Percentiles rank a stretch among this genome's conserved stretches.
Evolutionary conservation across 2,888 invertebrate genomes (phyloP).

Genomic region (Archaeoteleia sp.): DNA sequence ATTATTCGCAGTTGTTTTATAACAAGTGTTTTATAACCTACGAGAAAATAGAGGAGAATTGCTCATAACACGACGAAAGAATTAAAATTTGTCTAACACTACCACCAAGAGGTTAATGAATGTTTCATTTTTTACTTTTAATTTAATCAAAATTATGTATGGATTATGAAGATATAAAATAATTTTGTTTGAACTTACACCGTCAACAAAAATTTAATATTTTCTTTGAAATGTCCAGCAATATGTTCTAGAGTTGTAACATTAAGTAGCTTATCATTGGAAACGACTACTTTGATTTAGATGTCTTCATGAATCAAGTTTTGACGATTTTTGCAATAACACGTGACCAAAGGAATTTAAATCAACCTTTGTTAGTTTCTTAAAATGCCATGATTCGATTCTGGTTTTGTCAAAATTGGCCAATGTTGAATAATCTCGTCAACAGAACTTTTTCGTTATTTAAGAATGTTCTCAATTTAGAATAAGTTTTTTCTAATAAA

Average conservation of each 20-base stretch:
- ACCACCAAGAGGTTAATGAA: no score
- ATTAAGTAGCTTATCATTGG: not conserved
- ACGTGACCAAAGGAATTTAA: slow-evolving; percentile 1
- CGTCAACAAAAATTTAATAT: not conserved
- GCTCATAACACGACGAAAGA: no score
- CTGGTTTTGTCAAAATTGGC: slow-evolving; percentile 7
- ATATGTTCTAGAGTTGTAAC: not conserved
- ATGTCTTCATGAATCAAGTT: slow-evolving; percentile 3
- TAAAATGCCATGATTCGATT: slow-evolving; percentile 8
- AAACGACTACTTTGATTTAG: not conserved
- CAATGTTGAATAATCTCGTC: not conserved
- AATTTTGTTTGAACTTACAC: not conserved
- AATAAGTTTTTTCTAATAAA: slow-evolving; percentile 3
- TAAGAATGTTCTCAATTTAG: not conserved
- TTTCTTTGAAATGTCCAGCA: not conserved
- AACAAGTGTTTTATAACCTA: no score
- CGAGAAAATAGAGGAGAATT: no score
- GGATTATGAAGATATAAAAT: not conserved
- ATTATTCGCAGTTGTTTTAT: no score
- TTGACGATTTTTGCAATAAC: not conserved
- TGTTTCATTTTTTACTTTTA: no score
- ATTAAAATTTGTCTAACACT: no score
- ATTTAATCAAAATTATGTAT: not conserved
- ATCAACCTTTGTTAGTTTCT: slow-evolving; percentile 8
- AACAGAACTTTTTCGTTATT: slow-evolving; percentile 5